Conservation (phyloP, 2,797 vertebrate genomes). For the Alectoris magna region DNA sequence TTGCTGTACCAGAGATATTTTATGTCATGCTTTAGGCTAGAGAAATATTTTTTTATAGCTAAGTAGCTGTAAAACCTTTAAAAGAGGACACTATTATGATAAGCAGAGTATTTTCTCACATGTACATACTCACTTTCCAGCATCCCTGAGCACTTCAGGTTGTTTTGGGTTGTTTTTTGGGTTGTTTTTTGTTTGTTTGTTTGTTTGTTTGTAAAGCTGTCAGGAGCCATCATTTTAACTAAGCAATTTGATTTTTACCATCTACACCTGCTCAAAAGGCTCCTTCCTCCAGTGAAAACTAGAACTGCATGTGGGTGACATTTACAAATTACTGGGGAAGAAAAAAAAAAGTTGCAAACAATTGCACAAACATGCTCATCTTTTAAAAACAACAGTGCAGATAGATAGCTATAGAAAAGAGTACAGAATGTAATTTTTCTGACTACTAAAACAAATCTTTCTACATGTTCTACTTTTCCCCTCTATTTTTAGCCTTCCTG, state of each 20-base stretch:
- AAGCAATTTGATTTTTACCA: slow-evolving; percentile 37
- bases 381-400: background rate
- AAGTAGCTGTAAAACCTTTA: slow-evolving; percentile 47
- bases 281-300: slow-evolving; percentile 18
- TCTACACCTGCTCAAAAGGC: slow-evolving; percentile 22
- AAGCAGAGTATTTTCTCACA: slow-evolving; percentile 46
- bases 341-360: background rate
- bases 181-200: background rate
- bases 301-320: slow-evolving; percentile 50
- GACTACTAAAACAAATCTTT: slow-evolving; percentile 6
- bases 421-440: background rate
- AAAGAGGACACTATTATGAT: slow-evolving; percentile 15
- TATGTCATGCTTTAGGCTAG: slow-evolving; percentile 35
- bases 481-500: slow-evolving; percentile 28
- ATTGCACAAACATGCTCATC: background rate
- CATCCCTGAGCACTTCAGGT: slow-evolving; percentile 20
- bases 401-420: background rate
- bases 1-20: background rate
- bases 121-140: slow-evolving; percentile 14
- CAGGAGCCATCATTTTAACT: slow-evolving; percentile 49
- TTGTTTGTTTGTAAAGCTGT: slow-evolving; percentile 51
- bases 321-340: slow-evolving; percentile 38
- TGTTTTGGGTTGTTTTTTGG: no score
- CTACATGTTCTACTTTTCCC: background rate
- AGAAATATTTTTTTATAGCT: slow-evolving; percentile 48